Evolutionary conservation across 2,888 invertebrate species (phyloP).

Genomic region (Parnassius smintheus): DNA sequence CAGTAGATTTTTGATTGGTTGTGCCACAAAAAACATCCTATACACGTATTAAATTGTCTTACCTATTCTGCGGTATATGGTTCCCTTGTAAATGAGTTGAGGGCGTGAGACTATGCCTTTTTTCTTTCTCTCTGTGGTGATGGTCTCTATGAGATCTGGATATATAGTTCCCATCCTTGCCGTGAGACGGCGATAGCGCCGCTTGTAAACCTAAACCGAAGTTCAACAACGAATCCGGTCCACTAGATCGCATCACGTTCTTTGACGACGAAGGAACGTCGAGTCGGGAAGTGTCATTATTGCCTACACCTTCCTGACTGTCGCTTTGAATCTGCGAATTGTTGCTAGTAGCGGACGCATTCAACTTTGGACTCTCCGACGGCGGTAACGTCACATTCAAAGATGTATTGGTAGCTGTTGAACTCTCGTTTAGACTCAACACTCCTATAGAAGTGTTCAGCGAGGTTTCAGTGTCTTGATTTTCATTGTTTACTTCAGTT

Average conservation of each 20-base stretch:
- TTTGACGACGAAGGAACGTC: constrained; percentile 67
- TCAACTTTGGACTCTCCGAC: constrained; percentile 63
- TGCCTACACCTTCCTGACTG: constrained; percentile 44
- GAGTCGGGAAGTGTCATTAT: constrained; percentile 48
- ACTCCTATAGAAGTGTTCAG: constrained; percentile 67
- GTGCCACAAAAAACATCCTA: neutral
- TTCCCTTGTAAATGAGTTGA: constrained; percentile 62
- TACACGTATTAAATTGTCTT: constrained; percentile 29
- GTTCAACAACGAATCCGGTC: constrained; percentile 61
- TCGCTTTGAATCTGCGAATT: constrained; percentile 46
- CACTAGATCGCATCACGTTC: constrained; percentile 45
- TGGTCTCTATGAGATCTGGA: constrained; percentile 53
- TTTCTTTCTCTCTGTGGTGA: constrained; percentile 68
- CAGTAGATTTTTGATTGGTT: too few species aligned
- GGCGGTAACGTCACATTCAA: constrained; percentile 68
- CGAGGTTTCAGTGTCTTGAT: constrained; percentile 39
- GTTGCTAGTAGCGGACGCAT: constrained; percentile 42
- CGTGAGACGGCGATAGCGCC: constrained; percentile 66
- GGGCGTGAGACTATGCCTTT: constrained; percentile 80
- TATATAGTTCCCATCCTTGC: constrained; percentile 53
- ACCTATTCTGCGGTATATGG: constrained; percentile 67
- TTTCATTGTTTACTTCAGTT: constrained; percentile 48
- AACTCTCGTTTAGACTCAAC: constrained; percentile 68
- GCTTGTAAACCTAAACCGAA: constrained; percentile 68
- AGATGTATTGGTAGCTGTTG: constrained; percentile 72